phyloP scores from a whole-genome alignment of 2,888 invertebrate species.

The Nezara viridula region DNA sequence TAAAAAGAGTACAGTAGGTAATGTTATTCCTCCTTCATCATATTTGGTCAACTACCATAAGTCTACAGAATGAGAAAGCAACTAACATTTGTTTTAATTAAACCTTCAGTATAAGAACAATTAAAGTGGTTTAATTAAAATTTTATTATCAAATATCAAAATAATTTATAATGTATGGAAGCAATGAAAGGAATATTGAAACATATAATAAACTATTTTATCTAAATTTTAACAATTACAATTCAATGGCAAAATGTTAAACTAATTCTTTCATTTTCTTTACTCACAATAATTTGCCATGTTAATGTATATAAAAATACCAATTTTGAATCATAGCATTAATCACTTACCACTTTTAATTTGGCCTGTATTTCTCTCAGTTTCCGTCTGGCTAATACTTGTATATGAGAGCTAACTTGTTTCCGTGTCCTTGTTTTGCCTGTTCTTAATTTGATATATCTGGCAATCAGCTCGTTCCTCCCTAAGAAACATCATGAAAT shows the following conservation, averaged over 20 bases:
- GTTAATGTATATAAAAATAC: not conserved
- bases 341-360: slow-evolving; percentile 88
- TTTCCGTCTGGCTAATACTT: slow-evolving; percentile 98
- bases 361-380: slow-evolving; percentile 98
- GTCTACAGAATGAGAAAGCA: too few species aligned
- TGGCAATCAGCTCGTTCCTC: slow-evolving; percentile 99
- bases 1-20: not conserved
- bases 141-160: not conserved
- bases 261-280: not conserved
- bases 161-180: not conserved
- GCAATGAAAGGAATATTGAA: not conserved
- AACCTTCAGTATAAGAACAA: not conserved
- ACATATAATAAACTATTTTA: too few species aligned
- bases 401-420: slow-evolving; percentile 99
- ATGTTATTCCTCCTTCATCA: not conserved
- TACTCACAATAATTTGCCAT: not conserved
- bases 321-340: not conserved
- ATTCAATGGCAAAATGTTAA: not conserved
- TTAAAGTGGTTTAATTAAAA: not conserved
- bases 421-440: slow-evolving; percentile 99
- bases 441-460: slow-evolving; percentile 99
- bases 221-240: not conserved
- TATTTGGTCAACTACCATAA: not conserved
- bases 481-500: slow-evolving; percentile 77
- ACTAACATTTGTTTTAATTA: not conserved